Evolutionary conservation across 2,888 invertebrate species (phyloP).

Genomic region (Molanna angustata): DNA sequence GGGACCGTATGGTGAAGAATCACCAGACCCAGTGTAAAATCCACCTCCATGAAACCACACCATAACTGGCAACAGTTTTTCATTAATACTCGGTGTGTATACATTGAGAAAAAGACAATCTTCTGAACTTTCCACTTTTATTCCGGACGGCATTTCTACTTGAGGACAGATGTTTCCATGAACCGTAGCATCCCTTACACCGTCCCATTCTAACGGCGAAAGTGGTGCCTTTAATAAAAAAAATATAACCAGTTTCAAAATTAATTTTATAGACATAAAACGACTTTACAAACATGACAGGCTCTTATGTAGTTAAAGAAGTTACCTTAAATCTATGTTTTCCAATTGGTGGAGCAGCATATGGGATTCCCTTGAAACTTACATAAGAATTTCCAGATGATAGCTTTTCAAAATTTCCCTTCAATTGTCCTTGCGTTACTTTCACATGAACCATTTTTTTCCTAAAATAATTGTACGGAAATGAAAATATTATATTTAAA

Average conservation of each 20-base stretch:
- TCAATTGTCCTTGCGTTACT: slow-evolving; percentile 42
- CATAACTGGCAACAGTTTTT: slow-evolving; percentile 39
- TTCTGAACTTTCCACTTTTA: slow-evolving; percentile 37
- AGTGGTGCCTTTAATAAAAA: slow-evolving; percentile 42
- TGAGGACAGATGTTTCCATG: slow-evolving; percentile 42
- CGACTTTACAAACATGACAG: too few relatives aligned
- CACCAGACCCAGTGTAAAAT: slow-evolving; percentile 42
- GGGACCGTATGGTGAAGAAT: slow-evolving; percentile 43
- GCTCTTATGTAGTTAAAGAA: too few relatives aligned
- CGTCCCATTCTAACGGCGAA: slow-evolving; percentile 42
- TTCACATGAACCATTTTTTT: slow-evolving; percentile 40
- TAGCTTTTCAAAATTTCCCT: slow-evolving; percentile 39
- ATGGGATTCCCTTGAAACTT: slow-evolving; percentile 57
- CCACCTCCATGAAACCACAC: slow-evolving; percentile 43
- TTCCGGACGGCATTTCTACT: slow-evolving; percentile 40
- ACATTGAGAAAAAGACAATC: slow-evolving; percentile 49
- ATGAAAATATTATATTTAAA: too few relatives aligned
- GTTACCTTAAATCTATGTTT: too few relatives aligned
- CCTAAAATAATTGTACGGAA: background rate
- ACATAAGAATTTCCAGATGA: slow-evolving; percentile 42
- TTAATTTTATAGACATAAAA: too few relatives aligned
- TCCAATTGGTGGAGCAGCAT: slow-evolving; percentile 57
- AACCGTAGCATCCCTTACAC: slow-evolving; percentile 41
- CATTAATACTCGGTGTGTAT: slow-evolving; percentile 39
- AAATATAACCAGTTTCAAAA: too few relatives aligned